Evolutionary conservation across 2,797 vertebrate genomes (phyloP), one percentile per base, ranked within the genome.

Genomic region (Myotis vivesi): DNA sequence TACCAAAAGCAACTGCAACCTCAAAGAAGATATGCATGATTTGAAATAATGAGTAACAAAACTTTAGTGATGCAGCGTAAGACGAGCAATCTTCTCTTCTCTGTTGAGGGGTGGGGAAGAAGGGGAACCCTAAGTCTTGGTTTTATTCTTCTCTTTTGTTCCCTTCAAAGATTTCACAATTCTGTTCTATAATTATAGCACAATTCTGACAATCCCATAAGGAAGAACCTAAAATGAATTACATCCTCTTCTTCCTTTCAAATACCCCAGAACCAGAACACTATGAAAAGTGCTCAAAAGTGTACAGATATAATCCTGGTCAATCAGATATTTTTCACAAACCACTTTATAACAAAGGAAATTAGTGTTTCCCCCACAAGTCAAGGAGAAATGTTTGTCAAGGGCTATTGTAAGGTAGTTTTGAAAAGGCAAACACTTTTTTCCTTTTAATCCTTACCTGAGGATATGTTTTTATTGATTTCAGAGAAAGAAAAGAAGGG

Each of bases 301-400:
- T 16, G 10, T 5, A 16, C 57, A 95, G 30, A 86, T 20, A 75
- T 4, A 88, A 91, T 77, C 20, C 81, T 76, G 10, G 46, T 51
- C 49, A 72, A 38, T 59, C 49, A 71, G 23, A 68, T 28, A 64
- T 13, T 75, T 76, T 53, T 76, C 49, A 88, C 23, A 79, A 93
- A 83, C 71, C 41, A 89, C 49, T 82, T 55, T 75, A 68, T 68
- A 68, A 86, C n/a, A 86, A 69, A 96, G 20, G 41, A 89, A 90
- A 75, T 69, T 8, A 85, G 7, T 30, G 13, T 83, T 90, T 64
- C 33, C 62, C 53, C 75, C n/a, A 44, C 1, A 66, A 79, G n/a
- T 83, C 64, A 94, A 91, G 49, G 75, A 94, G 8, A 91, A 92
- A 83, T 36, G 13, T 59, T 41, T n/a, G 16, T 30, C 73, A 87